Conservation (phyloP, 2,888 invertebrate genomes). For the Ametastegia equiseti region DNA sequence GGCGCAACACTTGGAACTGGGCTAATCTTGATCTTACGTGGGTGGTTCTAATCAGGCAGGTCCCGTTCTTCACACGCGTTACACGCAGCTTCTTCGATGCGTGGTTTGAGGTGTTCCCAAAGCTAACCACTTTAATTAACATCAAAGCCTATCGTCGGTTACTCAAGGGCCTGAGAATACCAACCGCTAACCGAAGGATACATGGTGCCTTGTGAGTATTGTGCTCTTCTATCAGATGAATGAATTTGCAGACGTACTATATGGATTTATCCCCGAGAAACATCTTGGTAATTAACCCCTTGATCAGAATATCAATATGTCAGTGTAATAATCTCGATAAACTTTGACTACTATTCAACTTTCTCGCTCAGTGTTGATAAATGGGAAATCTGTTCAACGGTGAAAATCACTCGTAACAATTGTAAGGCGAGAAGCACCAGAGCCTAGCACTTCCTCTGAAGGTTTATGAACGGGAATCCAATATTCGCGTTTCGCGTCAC, state of each 20-base stretch:
- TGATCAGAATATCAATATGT: conserved; percentile 5
- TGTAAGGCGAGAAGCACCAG: neutral
- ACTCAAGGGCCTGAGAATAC: neutral
- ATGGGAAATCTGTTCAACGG: neutral
- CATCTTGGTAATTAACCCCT: neutral
- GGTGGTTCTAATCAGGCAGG: conserved; percentile 42
- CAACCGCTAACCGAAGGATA: neutral
- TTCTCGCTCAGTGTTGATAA: neutral
- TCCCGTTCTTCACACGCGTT: conserved; percentile 1
- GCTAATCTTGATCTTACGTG: conserved; percentile 31
- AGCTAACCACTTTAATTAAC: conserved; percentile 32
- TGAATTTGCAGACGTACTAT: no score
- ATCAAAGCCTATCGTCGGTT: conserved; percentile 27
- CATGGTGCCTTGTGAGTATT: neutral
- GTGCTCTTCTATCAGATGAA: no score
- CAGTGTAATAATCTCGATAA: neutral
- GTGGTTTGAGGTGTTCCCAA: conserved; percentile 17
- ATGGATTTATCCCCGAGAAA: neutral
- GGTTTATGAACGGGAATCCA: conserved; percentile 6
- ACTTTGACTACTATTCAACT: neutral
- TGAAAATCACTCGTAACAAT: conserved; percentile 33
- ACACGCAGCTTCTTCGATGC: conserved; percentile 29
- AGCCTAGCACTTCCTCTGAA: conserved; percentile 10
- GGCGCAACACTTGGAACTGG: conserved; percentile 19
- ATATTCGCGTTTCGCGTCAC: conserved; percentile 23